Base-by-base conservation (phyloP, 2,113 vertebrate genomes). In the Engystomops pustulosus region DNA sequence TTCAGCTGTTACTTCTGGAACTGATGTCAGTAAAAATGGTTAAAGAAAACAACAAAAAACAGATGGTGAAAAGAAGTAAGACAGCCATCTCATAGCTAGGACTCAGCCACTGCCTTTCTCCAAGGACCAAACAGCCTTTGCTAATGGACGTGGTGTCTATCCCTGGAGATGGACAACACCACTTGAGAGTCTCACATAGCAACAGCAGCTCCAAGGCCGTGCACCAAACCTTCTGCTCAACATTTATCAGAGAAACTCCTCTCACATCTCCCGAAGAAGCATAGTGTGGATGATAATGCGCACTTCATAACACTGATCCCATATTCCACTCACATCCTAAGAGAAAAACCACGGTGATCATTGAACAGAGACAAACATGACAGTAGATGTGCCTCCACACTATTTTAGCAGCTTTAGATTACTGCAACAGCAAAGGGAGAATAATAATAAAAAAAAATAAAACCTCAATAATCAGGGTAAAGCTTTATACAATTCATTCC, bases 181-280 rank as follows among this genome's bases (percentile, higher is more conserved):
- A 92, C 91, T 93, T 90, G 93, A 94, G 94, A 93, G 93, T 92
- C 91, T 95, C 94, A 93, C 94, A 91, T 94, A 94, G 94, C 94
- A 95, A 95, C 93, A 90, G 91, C 90, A 90, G 92, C 91, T 93
- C 90, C 88, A 88, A 90, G 93, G 93, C 93, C 90, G 91, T 6
- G 71, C 71, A 88, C 88, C 87, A 91, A 93, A 93, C 92, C 93
- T 93, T 93, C 92, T 87, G 90, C 74, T 91, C 88, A 86, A 90
- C 81, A 91, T 90, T 91, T 92, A 88, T 87, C 90, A 92, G 62
- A 90, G 89, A 89, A 90, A 90, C 90, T 88, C 92, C 92, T 88
- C 89, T 89, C 91, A 93, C 80, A n/a, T n/a, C n/a, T 71, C 34
- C 47, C 10, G 89, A 86, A 89, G 90, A 90, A 92, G 91, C 90